Base-by-base conservation (phyloP, 2,113 vertebrate genomes). In the Microcebus tavaratra region DNA sequence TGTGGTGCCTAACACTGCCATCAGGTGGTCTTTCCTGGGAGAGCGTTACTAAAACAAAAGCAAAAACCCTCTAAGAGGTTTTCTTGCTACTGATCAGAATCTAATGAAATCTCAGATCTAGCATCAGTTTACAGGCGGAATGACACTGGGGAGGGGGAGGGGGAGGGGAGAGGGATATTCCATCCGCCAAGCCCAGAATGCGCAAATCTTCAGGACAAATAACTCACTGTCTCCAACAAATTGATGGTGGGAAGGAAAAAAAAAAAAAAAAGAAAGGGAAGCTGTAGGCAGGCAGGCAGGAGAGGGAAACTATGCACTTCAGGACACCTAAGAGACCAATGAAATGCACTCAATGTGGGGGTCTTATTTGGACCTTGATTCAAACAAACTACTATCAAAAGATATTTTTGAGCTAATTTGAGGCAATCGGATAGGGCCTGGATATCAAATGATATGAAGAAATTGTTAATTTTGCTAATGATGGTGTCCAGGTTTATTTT, bases 21-120 rank as follows among this genome's bases (percentile, higher is more conserved):
- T 81, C 93, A 68, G 72, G 90, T 81, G 85, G 93, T 68, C 94
- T 39, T 95, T 85, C n/a, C 31, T 42, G 94, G 61, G 31, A 95
- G 50, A 73, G 20, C 48, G 13, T 83, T 73, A n/a, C 21, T 50
- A 25, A 48, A 70, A 88, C 25, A 39, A 55, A 83, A 92, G 73
- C 31, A 72, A 91, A 93, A 76, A 15, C 4, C 63, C 53, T 20
- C 57, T 29, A 3, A 4, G 76, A 34, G 31, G 3, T 70, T 84
- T 72, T 21, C 50, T 59, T 72, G 14, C 63, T 89, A 53, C 75
- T 21, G 2, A 94, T 68, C 42, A 53, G 73, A 67, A 85, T 73
- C 42, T 20, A 72, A 96, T 80, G 45, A 80, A 72, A 45, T 83
- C 50, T 75, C n/a, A 65, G 15, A 25, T 23, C 34, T 29, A 31